Conservation (phyloP, 2,113 vertebrate species). For the Paradisaea rubra region DNA sequence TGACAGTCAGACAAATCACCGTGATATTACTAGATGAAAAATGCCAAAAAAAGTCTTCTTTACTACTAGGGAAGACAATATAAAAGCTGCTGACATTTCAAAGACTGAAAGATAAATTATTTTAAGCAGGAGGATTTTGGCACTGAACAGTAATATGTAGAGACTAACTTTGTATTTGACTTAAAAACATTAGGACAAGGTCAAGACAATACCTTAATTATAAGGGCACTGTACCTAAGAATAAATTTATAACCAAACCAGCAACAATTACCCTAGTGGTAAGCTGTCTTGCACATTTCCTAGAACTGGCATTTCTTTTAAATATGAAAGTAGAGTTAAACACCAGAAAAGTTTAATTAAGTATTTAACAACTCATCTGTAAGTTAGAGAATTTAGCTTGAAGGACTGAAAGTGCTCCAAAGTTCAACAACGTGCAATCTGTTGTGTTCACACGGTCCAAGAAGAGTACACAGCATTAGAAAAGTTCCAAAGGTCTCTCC, state of each 20-base stretch:
- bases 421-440: not conserved
- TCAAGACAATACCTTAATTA: not conserved
- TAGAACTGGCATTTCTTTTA: not conserved
- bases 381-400: not conserved
- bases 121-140: not conserved
- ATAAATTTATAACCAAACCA: not conserved
- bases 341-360: not conserved
- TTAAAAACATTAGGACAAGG: not conserved
- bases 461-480: not conserved
- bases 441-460: not conserved
- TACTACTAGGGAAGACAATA: not conserved
- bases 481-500: not conserved
- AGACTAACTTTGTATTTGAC: not conserved
- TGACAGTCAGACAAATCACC: not conserved
- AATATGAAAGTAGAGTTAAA: not conserved
- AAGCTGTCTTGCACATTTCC: not conserved
- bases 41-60: not conserved
- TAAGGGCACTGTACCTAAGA: not conserved
- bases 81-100: not conserved
- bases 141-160: not conserved
- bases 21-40: not conserved
- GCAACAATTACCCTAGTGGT: not conserved
- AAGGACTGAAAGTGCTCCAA: not conserved
- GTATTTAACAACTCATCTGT: not conserved
- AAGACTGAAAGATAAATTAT: not conserved